A percentile compares a stretch with the other conserved stretches of the same genome.
Evolutionary conservation across 2,113 vertebrate species (phyloP).

Genomic region (Neotragus pygmaeus): DNA sequence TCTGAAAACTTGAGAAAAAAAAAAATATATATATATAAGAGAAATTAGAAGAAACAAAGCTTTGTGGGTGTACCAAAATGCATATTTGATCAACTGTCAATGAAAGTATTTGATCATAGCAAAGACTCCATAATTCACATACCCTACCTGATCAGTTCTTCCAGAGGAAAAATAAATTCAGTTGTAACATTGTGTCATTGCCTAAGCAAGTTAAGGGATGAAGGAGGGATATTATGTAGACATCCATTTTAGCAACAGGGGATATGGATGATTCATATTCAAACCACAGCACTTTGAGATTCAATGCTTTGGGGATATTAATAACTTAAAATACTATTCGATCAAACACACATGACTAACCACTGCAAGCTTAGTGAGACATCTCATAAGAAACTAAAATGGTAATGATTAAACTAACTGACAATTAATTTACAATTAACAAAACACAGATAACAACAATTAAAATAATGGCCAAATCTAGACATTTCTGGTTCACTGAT

Average conservation of each 20-base stretch:
- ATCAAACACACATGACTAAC: background rate
- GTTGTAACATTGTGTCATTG: background rate
- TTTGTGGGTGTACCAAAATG: background rate
- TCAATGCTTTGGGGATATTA: conserved; percentile 30
- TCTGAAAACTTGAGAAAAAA: background rate
- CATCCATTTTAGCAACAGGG: conserved; percentile 29
- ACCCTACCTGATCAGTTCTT: background rate
- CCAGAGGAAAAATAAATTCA: background rate
- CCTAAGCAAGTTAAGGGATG: background rate
- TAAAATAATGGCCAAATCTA: conserved; percentile 25
- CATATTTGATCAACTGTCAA: background rate
- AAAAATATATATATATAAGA: background rate
- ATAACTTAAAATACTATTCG: background rate
- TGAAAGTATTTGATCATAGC: background rate
- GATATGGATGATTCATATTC: conserved; percentile 16
- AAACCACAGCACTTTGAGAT: background rate
- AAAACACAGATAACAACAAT: conserved; percentile 36
- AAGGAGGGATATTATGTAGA: conserved; percentile 12
- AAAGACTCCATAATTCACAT: background rate
- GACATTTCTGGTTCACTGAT: background rate
- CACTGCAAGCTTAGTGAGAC: background rate
- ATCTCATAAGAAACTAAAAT: conserved; percentile 46
- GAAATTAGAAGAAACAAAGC: background rate
- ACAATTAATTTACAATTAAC: conserved; percentile 61
- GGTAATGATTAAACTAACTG: conserved; percentile 31